phyloP scores from a whole-genome alignment of 2,888 invertebrate species.

The Thumatha senex region DNA sequence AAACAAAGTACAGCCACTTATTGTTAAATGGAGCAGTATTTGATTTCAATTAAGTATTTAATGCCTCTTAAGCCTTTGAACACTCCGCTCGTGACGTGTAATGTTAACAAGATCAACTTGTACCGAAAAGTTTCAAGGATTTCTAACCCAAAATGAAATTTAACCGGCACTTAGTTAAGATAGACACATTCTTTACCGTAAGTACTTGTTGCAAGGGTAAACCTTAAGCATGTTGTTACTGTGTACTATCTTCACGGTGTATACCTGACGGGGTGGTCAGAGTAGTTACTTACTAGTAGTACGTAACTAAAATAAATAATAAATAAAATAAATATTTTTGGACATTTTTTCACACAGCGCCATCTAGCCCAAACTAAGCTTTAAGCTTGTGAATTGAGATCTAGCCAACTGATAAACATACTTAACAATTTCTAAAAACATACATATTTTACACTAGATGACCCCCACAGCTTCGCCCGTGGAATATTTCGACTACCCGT shows the following conservation, averaged over 20 bases:
- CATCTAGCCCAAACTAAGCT: too few species aligned
- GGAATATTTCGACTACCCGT: too few species aligned
- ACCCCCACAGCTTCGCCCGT: too few species aligned
- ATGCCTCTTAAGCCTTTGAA: neutral
- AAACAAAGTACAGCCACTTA: neutral
- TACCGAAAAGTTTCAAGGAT: constrained; percentile 14
- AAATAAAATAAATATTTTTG: too few species aligned
- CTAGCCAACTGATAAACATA: too few species aligned
- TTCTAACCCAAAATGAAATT: constrained; percentile 16
- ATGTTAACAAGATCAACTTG: constrained; percentile 3
- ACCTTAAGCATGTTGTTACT: neutral
- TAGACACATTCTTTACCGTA: constrained; percentile 6
- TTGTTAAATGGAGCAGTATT: neutral
- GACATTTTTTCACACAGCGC: too few species aligned
- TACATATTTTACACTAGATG: too few species aligned
- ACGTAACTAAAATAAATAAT: too few species aligned
- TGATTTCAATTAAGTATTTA: neutral
- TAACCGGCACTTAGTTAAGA: constrained; percentile 5
- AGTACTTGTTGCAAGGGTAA: constrained; percentile 6
- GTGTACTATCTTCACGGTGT: neutral
- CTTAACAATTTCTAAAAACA: too few species aligned
- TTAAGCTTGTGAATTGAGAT: too few species aligned
- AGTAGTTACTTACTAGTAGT: too few species aligned
- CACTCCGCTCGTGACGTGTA: neutral
- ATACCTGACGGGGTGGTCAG: too few species aligned